A percentile compares a stretch with the other conserved stretches of the same genome.
phyloP scores from a whole-genome alignment of 2,113 vertebrate genomes.

The Bagarius yarrelli region DNA sequence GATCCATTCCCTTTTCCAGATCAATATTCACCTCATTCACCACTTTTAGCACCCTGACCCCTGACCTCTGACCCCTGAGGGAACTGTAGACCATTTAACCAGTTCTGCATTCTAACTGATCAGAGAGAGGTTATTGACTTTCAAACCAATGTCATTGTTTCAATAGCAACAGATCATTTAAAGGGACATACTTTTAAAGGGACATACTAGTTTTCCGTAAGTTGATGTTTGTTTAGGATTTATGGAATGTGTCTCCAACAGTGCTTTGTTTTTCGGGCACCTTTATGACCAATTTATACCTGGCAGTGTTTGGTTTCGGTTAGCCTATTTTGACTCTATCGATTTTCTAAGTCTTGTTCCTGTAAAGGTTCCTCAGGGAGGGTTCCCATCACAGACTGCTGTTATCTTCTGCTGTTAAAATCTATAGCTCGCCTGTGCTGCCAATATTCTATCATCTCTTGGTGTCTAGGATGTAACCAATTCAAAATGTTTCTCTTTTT shows the following conservation, averaged over 20 bases:
- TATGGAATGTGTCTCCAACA: not conserved
- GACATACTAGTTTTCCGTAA: not conserved
- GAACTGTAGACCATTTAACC: not conserved
- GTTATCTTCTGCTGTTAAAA: too few relatives aligned
- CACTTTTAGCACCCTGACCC: not conserved
- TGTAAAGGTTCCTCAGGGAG: not conserved
- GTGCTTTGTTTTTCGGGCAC: not conserved
- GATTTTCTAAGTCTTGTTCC: not conserved
- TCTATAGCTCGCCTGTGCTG: too few relatives aligned
- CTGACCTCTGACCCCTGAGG: not conserved
- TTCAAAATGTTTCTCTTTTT: not conserved
- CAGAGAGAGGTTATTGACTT: not conserved
- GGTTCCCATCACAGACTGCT: not conserved
- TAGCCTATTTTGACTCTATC: too few relatives aligned
- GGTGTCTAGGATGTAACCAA: not conserved
- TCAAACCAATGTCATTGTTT: not conserved
- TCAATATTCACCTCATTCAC: not conserved
- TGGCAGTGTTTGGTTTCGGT: too few relatives aligned
- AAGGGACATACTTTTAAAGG: not conserved
- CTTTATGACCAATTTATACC: not conserved
- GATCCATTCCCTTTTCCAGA: not conserved
- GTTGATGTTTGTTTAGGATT: not conserved
- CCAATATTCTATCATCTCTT: not conserved
- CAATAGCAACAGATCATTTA: not conserved
- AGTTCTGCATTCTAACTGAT: not conserved